Percentiles rank a stretch among this genome's conserved stretches.
Evolutionary conservation across 2,113 vertebrate species (phyloP).

Genomic region (Pelusios castaneus): DNA sequence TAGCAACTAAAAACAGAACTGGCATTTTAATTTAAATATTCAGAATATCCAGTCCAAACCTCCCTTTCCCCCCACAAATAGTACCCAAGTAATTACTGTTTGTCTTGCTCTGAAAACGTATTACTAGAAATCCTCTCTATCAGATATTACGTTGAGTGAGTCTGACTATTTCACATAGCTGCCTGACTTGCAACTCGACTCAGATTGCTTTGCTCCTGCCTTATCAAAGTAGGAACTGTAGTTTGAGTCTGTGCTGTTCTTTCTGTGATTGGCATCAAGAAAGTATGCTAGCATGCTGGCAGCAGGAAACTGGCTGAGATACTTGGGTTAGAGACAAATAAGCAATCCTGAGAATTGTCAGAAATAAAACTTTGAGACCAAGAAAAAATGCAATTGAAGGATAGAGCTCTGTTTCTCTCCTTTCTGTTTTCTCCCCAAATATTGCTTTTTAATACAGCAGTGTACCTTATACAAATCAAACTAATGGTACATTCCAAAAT

Average conservation of each 20-base stretch:
- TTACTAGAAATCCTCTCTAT: not conserved
- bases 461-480: not conserved
- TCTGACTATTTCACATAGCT: accelerated
- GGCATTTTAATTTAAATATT: slow-evolving; percentile 52
- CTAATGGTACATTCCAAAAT: not conserved
- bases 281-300: accelerated
- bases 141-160: not conserved
- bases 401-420: not conserved
- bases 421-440: not conserved
- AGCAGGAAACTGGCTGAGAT: not conserved
- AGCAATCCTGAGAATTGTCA: not conserved
- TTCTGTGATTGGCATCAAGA: not conserved
- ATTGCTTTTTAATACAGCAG: not conserved
- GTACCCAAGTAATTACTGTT: not conserved
- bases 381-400: not conserved
- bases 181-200: accelerated
- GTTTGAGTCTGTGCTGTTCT: accelerated
- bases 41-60: not conserved
- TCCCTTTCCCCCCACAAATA: not conserved
- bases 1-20: slow-evolving; percentile 15
- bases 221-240: accelerated
- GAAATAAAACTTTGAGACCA: not conserved
- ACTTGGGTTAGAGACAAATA: not conserved
- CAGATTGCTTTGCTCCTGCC: accelerated
- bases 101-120: not conserved